Base-by-base conservation (phyloP, 2,888 invertebrate genomes). In the Dyspetes luteomarginatus region DNA sequence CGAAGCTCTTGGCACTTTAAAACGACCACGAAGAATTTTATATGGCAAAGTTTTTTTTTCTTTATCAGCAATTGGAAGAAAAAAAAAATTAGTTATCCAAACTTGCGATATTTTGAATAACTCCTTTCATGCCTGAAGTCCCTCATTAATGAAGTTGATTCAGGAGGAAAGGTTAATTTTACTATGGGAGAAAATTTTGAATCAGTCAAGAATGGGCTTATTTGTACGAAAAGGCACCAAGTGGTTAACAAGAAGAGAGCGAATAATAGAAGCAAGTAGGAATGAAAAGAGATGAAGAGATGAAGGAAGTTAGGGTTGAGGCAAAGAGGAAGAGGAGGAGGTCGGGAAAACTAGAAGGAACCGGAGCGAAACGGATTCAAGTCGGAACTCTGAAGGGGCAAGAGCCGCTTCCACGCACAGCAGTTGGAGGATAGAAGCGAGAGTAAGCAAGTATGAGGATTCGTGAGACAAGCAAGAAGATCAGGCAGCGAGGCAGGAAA, bases 381-480 rank as follows among this genome's bases (percentile, higher is more conserved):
- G 50, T 24, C 36, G 50, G 60, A 62, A 52, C 62, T 72, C 36
- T 50, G 60, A 72, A 60, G 60, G 45, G 60, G 60, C 60, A 72
- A 60, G 36, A 72, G 36, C 30, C 67, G 24, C 22, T 75, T 58
- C 19, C 65, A 58, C 48, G 41, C 74, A 48, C 45, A 24, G 30
- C 24, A 28, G 7, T n/a, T 30, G 78, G 36, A 36, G 22, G 48
- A 24, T 41, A 17, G 19, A 9, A n/a, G 7, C 17, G 36, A 36
- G 52, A 60, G 30, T 60, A 62, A 67, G 26, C 60, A 68, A 71
- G 56, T 64, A 77, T 65, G 69, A 77, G 69, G 12, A 77, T 69
- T 64, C 43, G 75, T 22, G 75, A 78, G 78, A 71, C 43, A 48
- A 28, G 69, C 64, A 64, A 77, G 78, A 82, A 52, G 62, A 55